Evolutionary conservation across 2,797 vertebrate genomes (phyloP).

Genomic region (Pseudochirops cupreus): DNA sequence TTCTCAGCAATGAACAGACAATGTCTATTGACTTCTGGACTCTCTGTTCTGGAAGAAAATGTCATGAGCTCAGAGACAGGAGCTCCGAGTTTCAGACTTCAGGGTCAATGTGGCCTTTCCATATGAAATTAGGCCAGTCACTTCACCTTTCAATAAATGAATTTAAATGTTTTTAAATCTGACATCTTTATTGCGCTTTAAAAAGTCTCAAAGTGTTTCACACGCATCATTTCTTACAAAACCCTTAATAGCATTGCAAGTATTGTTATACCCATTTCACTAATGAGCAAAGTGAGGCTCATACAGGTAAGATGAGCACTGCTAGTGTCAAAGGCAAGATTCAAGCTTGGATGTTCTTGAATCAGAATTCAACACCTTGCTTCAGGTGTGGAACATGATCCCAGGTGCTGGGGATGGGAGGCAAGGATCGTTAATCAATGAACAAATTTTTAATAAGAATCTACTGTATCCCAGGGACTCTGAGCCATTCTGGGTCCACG

Average conservation of each 20-base stretch:
- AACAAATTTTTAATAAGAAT: not conserved
- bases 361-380: not conserved
- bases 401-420: not conserved
- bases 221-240: not conserved
- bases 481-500: not conserved
- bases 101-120: not conserved
- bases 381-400: not conserved
- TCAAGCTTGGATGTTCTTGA: not conserved
- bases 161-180: not conserved
- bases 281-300: not conserved
- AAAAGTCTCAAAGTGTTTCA: not conserved
- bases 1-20: constrained; percentile 7
- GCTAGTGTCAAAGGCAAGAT: not conserved
- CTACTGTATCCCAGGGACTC: not conserved
- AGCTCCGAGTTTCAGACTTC: not conserved
- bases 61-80: not conserved
- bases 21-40: constrained; percentile 1
- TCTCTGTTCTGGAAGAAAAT: constrained; percentile 15
- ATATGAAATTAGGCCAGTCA: constrained; percentile 21
- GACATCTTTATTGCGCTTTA: not conserved
- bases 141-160: constrained; percentile 38
- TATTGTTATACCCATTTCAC: not conserved
- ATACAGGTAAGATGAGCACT: not conserved
- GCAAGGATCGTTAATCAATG: not conserved
- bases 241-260: not conserved